Evolutionary conservation across 2,113 vertebrate species (phyloP), one percentile per base, ranked within the genome.

Genomic region (Lanius collurio): DNA sequence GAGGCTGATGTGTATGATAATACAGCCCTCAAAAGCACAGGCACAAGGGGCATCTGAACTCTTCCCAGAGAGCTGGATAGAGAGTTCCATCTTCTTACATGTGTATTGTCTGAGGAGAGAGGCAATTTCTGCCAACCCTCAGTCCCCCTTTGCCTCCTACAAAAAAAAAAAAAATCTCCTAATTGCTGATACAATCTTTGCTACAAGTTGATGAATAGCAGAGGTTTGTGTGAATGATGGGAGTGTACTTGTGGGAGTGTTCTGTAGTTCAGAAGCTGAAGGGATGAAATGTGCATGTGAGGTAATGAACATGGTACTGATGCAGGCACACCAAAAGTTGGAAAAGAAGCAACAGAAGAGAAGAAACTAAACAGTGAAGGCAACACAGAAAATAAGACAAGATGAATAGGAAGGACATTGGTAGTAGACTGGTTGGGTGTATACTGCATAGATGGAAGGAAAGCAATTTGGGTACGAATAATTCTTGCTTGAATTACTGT

Each of bases 61-160:
- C 63, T 28, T 57, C 18, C 44, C 63, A 57, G 46, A 64, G 24
- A 67, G 35, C 53, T 1, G 20, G 71, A 24, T 59, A 63, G 39
- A 1, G 0, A 56, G 13, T 21, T 30, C 39, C 28, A 6, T 46
- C 30, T 67, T 62, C n/a, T 42, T 31, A 3, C 0, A 2, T 24
- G 13, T 37, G 9, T n/a, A 16, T 68, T 78, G 49, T 41, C 44
- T 3, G 2, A 71, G 49, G 74, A 79, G 42, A 30, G 31, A 52
- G 37, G 44, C 33, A 23, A 24, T 60, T 94, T 82, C 53, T 2
- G 4, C 33, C 69, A 47, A 7, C 37, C 13, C 12, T 82, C 75
- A 52, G 33, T 44, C 22, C 39, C 24, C 10, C 6, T 30, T 37
- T n/a, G 20, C n/a, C 11, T 59, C 44, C 37, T 70, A 11, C 24